Evolutionary conservation across 2,888 invertebrate species (phyloP).

Genomic region (Lepidochrysops patricia): DNA sequence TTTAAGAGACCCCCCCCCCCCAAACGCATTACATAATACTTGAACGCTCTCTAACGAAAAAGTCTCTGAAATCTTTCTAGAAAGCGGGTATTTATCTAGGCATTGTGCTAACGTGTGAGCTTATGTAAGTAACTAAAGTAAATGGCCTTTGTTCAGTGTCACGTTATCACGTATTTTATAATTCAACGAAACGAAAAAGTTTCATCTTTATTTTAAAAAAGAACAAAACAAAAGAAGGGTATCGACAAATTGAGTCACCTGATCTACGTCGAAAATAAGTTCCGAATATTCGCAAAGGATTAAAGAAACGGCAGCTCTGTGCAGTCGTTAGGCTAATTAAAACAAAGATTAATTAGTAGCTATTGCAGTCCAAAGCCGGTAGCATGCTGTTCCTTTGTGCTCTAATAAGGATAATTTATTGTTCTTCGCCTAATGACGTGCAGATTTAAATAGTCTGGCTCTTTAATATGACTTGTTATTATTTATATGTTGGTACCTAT

Average conservation of each 20-base stretch:
- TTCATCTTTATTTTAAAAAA: no score
- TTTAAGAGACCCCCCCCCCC: no score
- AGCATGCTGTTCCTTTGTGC: conserved; percentile 28
- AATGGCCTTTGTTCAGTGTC: no score
- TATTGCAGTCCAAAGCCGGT: conserved; percentile 45
- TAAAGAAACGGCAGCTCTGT: conserved; percentile 14
- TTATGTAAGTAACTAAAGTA: no score
- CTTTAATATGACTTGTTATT: neutral
- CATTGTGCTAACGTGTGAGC: no score
- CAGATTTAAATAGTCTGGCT: neutral
- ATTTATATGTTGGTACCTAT: neutral
- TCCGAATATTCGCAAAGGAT: conserved; percentile 9
- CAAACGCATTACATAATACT: no score
- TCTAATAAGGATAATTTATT: conserved; percentile 18
- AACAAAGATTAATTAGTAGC: conserved; percentile 57
- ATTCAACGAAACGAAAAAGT: no score
- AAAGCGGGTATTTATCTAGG: no score
- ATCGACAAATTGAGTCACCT: neutral
- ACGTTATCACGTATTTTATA: no score
- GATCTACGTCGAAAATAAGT: neutral
- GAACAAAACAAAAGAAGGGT: no score
- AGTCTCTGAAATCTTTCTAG: no score
- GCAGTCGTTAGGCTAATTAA: conserved; percentile 54
- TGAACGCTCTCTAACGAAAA: no score
- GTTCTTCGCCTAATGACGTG: conserved; percentile 11